These are phyloP conservation scores for Margaritifera margaritifera DNA, from an alignment of 2,888 invertebrate genomes.

Conservation along the genomic window DNA sequence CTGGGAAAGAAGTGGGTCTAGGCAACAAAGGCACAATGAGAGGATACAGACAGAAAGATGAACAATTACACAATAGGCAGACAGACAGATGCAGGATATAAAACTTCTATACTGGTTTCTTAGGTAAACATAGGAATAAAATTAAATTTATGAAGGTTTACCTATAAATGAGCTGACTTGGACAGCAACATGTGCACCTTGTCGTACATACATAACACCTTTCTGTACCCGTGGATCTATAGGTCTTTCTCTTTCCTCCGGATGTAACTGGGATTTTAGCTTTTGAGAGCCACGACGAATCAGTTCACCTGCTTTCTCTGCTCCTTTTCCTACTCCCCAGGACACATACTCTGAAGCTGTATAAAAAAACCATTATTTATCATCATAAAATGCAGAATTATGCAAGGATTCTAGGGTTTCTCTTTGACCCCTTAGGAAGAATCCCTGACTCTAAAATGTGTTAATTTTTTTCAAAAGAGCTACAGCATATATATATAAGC, in stretches of 20 bases:
- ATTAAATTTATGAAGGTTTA: slow-evolving; percentile 64
- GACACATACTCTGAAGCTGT: slow-evolving; percentile 79
- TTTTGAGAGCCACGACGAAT: slow-evolving; percentile 79
- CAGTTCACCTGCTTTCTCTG: slow-evolving; percentile 79
- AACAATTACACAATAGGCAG: too few species aligned
- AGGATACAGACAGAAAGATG: too few species aligned
- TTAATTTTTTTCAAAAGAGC: too few species aligned
- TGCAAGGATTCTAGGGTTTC: too few species aligned
- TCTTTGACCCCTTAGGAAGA: too few species aligned
- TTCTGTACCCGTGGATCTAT: slow-evolving; percentile 77
- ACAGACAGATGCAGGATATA: too few species aligned
- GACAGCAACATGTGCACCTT: slow-evolving; percentile 81
- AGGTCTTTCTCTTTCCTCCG: slow-evolving; percentile 73
- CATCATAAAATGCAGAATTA: too few species aligned
- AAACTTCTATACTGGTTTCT: not conserved
- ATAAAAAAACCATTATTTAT: slow-evolving; percentile 4
- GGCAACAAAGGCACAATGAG: too few species aligned
- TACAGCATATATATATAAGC: too few species aligned
- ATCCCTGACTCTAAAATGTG: too few species aligned
- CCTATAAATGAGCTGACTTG: slow-evolving; percentile 81
- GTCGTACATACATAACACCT: slow-evolving; percentile 79
- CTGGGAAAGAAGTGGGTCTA: too few species aligned
- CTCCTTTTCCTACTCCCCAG: slow-evolving; percentile 80
- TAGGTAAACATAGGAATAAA: not conserved
- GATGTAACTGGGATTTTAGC: slow-evolving; percentile 77